A percentile compares a stretch with the other conserved stretches of the same genome.
These are phyloP conservation scores for Myiozetetes cayanensis DNA, from an alignment of 2,113 vertebrate species.

Conservation along the genomic window DNA sequence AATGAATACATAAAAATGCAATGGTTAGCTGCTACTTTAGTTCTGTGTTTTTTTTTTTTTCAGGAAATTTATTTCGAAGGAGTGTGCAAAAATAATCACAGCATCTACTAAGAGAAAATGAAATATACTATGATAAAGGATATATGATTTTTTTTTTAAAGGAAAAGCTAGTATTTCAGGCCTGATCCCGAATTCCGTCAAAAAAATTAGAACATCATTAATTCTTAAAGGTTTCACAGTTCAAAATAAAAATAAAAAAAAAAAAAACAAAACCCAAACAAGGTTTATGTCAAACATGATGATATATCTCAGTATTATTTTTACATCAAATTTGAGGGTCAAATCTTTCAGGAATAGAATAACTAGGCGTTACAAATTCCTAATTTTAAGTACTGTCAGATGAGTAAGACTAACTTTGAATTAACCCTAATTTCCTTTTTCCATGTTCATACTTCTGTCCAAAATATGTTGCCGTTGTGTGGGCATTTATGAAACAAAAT, in stretches of 20 bases:
- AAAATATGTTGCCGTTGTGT: background rate
- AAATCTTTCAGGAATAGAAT: background rate
- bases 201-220: background rate
- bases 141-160: background rate
- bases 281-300: background rate
- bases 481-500: background rate
- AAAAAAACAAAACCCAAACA: too few relatives aligned
- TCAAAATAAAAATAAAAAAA: background rate
- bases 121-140: background rate
- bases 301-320: background rate
- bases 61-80: slow-evolving; percentile 20
- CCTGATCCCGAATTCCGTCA: background rate
- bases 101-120: background rate
- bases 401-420: background rate
- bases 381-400: background rate
- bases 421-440: background rate
- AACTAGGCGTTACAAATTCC: background rate
- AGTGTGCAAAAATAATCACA: background rate
- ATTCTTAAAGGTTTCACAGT: background rate
- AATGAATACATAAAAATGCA: slow-evolving; percentile 53
- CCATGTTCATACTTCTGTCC: background rate
- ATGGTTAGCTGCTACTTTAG: slow-evolving; percentile 18
- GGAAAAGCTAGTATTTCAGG: background rate
- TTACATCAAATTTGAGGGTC: background rate
- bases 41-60: background rate